A percentile compares a stretch with the other conserved stretches of the same genome.
phyloP scores from a whole-genome alignment of 2,888 invertebrate genomes.

The Eupithecia pulchellata region DNA sequence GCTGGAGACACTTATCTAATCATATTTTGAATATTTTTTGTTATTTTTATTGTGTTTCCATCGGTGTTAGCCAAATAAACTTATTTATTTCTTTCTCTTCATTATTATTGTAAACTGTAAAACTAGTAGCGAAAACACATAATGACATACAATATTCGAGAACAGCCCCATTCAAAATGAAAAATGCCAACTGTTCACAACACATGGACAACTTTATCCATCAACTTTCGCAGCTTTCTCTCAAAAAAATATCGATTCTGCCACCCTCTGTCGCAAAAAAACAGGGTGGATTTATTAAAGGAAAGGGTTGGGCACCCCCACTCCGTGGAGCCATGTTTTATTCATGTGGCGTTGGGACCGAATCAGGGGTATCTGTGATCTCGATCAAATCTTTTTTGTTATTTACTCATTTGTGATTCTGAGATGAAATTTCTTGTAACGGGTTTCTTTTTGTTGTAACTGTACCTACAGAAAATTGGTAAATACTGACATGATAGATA shows the following conservation, averaged over 20 bases:
- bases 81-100: too few species aligned
- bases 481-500: too few species aligned
- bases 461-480: not conserved
- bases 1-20: too few species aligned
- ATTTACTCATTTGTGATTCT: conserved; percentile 53
- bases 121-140: not conserved
- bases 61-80: too few species aligned
- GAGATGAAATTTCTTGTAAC: conserved; percentile 22
- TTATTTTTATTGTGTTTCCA: too few species aligned
- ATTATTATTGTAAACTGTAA: not conserved
- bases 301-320: conserved; percentile 70
- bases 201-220: conserved; percentile 23
- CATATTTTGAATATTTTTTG: too few species aligned
- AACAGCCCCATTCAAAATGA: conserved; percentile 4
- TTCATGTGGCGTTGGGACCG: conserved; percentile 72
- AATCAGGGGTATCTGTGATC: conserved; percentile 69
- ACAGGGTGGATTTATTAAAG: conserved; percentile 71
- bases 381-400: conserved; percentile 69
- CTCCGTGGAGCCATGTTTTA: conserved; percentile 74
- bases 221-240: conserved; percentile 41
- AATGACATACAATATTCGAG: not conserved
- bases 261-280: conserved; percentile 76
- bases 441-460: not conserved
- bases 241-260: conserved; percentile 60
- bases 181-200: conserved; percentile 22